These are phyloP conservation scores for Spatula clypeata DNA, from an alignment of 2,797 vertebrate genomes.

Conservation along the genomic window DNA sequence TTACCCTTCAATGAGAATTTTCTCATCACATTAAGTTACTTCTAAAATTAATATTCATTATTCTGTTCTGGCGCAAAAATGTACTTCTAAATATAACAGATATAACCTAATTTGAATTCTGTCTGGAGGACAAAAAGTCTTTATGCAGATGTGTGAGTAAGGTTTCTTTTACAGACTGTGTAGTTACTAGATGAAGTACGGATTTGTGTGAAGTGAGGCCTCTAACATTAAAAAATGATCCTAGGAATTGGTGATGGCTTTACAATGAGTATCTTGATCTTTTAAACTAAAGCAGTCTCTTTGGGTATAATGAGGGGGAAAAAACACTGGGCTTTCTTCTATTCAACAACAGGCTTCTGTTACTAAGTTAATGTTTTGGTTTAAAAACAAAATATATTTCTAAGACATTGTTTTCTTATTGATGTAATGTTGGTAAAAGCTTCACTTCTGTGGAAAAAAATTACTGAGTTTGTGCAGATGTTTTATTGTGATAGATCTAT, in stretches of 20 bases:
- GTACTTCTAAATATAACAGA: not conserved
- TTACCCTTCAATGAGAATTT: not conserved
- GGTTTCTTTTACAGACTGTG: not conserved
- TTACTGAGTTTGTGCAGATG: conserved; percentile 91
- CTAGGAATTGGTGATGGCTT: conserved; percentile 25
- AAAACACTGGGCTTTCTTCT: not conserved
- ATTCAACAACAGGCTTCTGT: conserved; percentile 2
- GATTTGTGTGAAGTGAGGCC: not conserved
- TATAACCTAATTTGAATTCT: not conserved
- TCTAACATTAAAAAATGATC: conserved; percentile 39
- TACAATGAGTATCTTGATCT: conserved; percentile 28
- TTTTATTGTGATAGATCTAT: conserved; percentile 99
- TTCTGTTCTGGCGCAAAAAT: not conserved
- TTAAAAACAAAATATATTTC: conserved; percentile 52
- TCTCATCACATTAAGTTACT: not conserved
- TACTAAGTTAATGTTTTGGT: conserved; percentile 61
- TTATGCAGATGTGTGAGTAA: not conserved
- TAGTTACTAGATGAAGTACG: not conserved
- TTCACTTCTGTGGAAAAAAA: conserved; percentile 82
- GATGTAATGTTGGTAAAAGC: conserved; percentile 83
- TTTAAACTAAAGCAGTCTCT: not conserved
- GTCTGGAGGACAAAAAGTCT: not conserved
- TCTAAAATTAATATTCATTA: not conserved
- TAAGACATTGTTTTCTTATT: conserved; percentile 81
- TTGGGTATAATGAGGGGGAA: not conserved